Conservation (phyloP, 2,888 invertebrate species). For the Heliconius hortense region DNA sequence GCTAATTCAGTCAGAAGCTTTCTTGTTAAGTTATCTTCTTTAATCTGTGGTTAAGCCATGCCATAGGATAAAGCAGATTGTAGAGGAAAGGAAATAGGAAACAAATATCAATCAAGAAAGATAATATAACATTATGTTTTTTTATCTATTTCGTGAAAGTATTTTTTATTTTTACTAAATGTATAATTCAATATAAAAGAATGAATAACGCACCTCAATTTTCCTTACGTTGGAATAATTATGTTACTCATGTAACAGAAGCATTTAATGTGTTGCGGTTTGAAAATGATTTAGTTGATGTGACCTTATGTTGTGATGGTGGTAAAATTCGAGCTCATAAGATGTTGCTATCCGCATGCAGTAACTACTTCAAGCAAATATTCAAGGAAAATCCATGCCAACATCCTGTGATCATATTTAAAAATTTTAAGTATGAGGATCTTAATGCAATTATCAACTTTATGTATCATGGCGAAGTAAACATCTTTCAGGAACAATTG, state of each 20-base stretch:
- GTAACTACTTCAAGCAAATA: constrained; percentile 88
- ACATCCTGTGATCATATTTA: constrained; percentile 90
- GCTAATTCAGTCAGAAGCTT: too few relatives aligned
- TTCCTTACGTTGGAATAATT: constrained; percentile 93
- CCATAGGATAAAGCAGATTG: constrained; percentile 9
- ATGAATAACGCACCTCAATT: constrained; percentile 88
- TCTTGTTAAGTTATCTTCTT: not conserved
- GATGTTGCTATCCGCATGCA: constrained; percentile 92
- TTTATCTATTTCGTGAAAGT: constrained; percentile 24
- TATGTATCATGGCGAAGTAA: constrained; percentile 92
- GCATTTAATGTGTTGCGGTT: constrained; percentile 88
- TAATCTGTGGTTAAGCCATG: constrained; percentile 2
- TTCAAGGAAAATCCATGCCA: constrained; percentile 90
- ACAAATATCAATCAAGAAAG: constrained; percentile 10
- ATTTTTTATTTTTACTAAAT: constrained; percentile 18
- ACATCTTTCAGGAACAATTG: constrained; percentile 89
- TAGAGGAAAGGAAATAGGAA: constrained; percentile 12
- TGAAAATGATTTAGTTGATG: constrained; percentile 89
- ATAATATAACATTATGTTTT: constrained; percentile 22
- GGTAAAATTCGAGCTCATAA: constrained; percentile 92
- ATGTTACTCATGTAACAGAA: constrained; percentile 89
- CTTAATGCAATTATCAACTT: constrained; percentile 89
- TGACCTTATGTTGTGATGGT: constrained; percentile 92
- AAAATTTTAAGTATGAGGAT: constrained; percentile 89
- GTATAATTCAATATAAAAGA: constrained; percentile 36